phyloP scores from a whole-genome alignment of 2,113 vertebrate species.

The Chroicocephalus ridibundus region DNA sequence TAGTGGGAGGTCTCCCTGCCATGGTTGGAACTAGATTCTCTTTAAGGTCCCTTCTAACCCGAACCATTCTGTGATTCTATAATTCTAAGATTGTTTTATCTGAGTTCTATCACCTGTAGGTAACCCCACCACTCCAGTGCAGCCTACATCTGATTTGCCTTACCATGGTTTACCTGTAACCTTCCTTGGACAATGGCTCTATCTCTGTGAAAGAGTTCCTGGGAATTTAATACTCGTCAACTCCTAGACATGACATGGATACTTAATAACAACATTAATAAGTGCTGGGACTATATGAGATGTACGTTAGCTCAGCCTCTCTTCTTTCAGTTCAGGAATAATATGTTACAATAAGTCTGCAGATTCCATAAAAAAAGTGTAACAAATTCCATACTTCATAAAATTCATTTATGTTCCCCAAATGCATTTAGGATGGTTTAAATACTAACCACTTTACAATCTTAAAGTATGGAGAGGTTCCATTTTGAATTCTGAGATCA shows the following conservation, averaged over 20 bases:
- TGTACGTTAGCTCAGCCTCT: background rate
- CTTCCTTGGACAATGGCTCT: background rate
- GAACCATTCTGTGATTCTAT: too few relatives aligned
- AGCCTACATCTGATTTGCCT: background rate
- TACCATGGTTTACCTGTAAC: background rate
- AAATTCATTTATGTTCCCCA: background rate
- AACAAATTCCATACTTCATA: background rate
- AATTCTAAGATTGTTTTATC: background rate
- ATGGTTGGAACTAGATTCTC: too few relatives aligned
- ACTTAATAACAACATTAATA: background rate
- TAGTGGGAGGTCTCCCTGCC: too few relatives aligned
- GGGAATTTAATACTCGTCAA: background rate
- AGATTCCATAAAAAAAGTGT: background rate
- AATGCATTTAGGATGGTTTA: background rate
- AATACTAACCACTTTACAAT: background rate
- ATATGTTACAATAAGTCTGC: background rate
- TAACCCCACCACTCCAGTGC: background rate
- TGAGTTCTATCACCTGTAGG: background rate
- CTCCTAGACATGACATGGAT: background rate
- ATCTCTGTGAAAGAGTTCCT: background rate
- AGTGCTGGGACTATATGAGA: background rate
- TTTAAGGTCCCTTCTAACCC: too few relatives aligned
- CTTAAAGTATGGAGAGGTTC: background rate
- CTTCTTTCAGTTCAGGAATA: background rate
- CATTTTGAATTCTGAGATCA: background rate